Evolutionary conservation across 2,888 invertebrate genomes (phyloP), one percentile per base, ranked within the genome.

Genomic region (Idaea aversata): DNA sequence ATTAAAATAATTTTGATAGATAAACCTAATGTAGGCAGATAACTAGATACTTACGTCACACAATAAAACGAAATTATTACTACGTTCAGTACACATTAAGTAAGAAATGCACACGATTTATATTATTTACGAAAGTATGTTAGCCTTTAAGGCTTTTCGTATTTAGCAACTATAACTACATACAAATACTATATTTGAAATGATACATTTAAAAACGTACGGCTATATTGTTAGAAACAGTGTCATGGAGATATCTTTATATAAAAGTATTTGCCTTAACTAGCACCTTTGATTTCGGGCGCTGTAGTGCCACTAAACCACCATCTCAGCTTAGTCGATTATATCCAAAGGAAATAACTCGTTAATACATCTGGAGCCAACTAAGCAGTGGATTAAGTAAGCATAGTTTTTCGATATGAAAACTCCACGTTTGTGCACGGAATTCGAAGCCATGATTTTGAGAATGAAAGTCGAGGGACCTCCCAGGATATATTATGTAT

Each of bases 1-100:
- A 79, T 76, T 82, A 87, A 85, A 77, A 83, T 78, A 82, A 85
- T 87, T 88, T 88, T 81, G 80, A 84, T 76, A 79, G 75, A 79
- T 78, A 72, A 76, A 75, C 72, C 71, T 66, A 74, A 58, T 58
- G 47, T 47, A 47, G 10, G 13, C 13, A 47, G 10, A 36, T 36
- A 36, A 36, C 10, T 7, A 36, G 36, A 36, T 36, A 47, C 7
- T 13, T 47, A 47, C 10, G 47, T 47, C 13, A 47, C 7, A 10
- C 13, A 47, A 47, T 47, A 47, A 47, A 47, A 47, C 10, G 10
- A 47, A 47, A 47, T 10, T 47, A 47, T 47, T 7, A 47, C 47
- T 47, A 47, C 13, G 47, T 13, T 47, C 47, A 47, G 47, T 47
- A 13, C 47, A 10, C 47, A 10, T 4, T 47, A 47, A 47, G 47